These are phyloP conservation scores for Drosophila lacteicornis DNA, from an alignment of 1,140 invertebrate genomes.

Conservation along the genomic window DNA sequence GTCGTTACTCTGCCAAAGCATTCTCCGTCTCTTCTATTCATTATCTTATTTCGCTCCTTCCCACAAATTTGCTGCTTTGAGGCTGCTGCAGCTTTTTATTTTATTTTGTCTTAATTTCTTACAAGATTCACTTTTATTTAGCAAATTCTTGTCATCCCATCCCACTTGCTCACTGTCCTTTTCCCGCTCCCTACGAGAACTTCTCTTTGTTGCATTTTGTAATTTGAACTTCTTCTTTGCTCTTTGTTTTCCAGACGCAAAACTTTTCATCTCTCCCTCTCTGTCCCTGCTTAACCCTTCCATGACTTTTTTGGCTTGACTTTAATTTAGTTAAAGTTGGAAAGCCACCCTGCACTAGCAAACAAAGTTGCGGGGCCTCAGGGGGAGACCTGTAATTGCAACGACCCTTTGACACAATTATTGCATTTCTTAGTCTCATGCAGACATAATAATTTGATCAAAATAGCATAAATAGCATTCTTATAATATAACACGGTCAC, in stretches of 20 bases:
- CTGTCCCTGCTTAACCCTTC: conserved; percentile 19
- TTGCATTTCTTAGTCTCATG: conserved; percentile 38
- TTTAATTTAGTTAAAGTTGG: conserved; percentile 61
- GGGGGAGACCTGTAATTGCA: conserved; percentile 14
- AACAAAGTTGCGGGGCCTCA: conserved; percentile 10
- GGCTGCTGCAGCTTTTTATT: conserved; percentile 1
- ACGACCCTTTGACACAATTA: conserved; percentile 62
- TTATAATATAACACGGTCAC: no score
- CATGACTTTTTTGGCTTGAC: conserved; percentile 37
- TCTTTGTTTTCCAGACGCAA: conserved; percentile 49
- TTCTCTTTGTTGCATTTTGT: conserved; percentile 75
- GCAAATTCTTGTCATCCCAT: conserved; percentile 56
- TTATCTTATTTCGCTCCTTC: not conserved
- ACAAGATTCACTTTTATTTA: conserved; percentile 71
- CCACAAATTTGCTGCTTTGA: conserved; percentile 5
- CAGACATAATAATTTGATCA: no score
- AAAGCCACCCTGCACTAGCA: conserved; percentile 13
- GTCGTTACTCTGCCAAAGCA: not conserved
- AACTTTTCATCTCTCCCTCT: conserved; percentile 33
- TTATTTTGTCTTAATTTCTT: conserved; percentile 51
- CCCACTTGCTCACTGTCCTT: not conserved
- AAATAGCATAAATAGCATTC: no score
- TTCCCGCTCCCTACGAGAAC: conserved; percentile 11
- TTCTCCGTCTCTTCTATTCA: not conserved
- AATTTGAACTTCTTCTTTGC: conserved; percentile 64